Evolutionary conservation across 2,797 vertebrate genomes (phyloP), one percentile per base, ranked within the genome.

Genomic region (Myotis findleyi): DNA sequence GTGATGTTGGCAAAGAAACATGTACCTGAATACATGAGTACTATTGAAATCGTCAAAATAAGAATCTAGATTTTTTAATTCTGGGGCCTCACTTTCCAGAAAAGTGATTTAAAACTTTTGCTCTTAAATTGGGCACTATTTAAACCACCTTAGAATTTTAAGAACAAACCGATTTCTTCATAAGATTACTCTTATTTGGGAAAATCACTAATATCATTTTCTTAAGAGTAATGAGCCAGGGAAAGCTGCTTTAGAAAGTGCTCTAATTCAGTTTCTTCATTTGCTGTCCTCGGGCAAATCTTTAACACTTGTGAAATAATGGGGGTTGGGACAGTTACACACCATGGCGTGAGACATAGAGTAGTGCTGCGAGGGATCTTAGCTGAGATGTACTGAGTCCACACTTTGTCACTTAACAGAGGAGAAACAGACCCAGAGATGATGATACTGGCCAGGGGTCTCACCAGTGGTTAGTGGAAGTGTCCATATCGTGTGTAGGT

Each of bases 101-200:
- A 97, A 82, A 88, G 36, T 73, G 21, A 81, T 87, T 93, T 73
- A 91, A 95, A 89, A 76, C 10, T 47, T 93, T 88, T 91, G 13
- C 23, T 87, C 38, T 51, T 92, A 53, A 87, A 69, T 88, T 95
- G 85, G 75, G 47, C 91, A 10, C 30, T 81, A 20, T 91, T 83
- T 76, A 89, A 90, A 84, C n/a, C 25, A 55, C 18, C 11, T 41
- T 79, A 55, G 30, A 84, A 92, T 51, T 89, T 84, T 72, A 84
- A 93, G 83, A 97, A 51, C 44, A 96, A n/a, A 51, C 25, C 47
- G 25, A 16, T 86, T 73, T 93, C 66, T 91, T 86, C 59, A 73
- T 55, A 75, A 89, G 16, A 57, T 89, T 49, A 47, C 41, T 57
- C 72, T 80, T 88, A 10, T 86, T 86, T 94, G 30, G 14, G 66